Evolutionary conservation across 2,113 vertebrate species (phyloP).

Genomic region (Rhombomys opimus): DNA sequence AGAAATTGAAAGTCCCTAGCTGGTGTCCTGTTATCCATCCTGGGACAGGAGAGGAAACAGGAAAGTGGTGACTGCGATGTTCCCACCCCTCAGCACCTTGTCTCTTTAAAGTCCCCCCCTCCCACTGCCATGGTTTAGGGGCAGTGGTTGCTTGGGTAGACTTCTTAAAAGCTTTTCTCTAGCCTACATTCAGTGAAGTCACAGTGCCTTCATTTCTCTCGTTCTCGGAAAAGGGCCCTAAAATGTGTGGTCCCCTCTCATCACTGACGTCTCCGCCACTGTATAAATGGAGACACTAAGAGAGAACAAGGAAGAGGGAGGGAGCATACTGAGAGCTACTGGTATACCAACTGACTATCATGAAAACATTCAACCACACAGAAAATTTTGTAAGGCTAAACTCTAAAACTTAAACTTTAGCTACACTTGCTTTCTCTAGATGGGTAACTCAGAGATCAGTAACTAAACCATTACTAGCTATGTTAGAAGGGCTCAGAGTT

Average conservation of each 20-base stretch:
- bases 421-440: background rate
- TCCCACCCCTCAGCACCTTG: background rate
- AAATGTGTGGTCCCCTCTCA: too few species aligned
- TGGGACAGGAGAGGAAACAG: background rate
- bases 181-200: background rate
- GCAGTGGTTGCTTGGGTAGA: background rate
- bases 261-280: background rate
- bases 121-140: background rate
- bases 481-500: background rate
- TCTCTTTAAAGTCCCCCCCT: background rate
- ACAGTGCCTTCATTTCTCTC: background rate
- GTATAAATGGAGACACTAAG: background rate
- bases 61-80: background rate
- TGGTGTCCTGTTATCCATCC: background rate
- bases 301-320: background rate
- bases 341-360: background rate
- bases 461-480: background rate
- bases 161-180: background rate
- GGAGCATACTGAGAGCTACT: background rate
- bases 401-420: slow-evolving; percentile 38
- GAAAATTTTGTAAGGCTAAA: background rate
- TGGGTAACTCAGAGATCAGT: background rate
- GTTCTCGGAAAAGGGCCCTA: background rate
- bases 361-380: slow-evolving; percentile 1
- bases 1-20: background rate